Evolutionary conservation across 2,113 vertebrate species (phyloP).

Genomic region (Cebidichthys violaceus): DNA sequence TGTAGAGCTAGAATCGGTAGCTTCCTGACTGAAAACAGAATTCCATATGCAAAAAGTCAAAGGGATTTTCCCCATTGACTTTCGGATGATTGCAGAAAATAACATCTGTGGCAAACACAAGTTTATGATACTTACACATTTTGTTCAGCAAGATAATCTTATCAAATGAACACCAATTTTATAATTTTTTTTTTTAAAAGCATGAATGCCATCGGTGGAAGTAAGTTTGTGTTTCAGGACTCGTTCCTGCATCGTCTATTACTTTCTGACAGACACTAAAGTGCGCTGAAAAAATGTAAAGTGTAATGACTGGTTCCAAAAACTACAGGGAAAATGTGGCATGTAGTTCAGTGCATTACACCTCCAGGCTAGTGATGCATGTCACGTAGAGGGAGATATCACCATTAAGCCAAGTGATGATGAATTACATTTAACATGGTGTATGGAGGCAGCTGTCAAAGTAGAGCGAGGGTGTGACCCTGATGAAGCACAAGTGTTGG

Average conservation of each 20-base stretch:
- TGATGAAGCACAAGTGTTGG: neutral
- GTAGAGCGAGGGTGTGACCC: neutral
- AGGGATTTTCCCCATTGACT: neutral
- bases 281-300: neutral
- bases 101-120: too few relatives aligned
- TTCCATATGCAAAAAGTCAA: neutral
- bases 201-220: neutral
- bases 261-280: neutral
- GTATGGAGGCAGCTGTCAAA: constrained; percentile 4
- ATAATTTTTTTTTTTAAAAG: too few relatives aligned
- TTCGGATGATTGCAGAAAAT: neutral
- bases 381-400: neutral
- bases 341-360: neutral
- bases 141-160: too few relatives aligned
- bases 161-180: too few relatives aligned
- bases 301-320: neutral
- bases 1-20: neutral
- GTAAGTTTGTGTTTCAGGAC: neutral
- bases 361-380: neutral
- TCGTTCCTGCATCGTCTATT: neutral
- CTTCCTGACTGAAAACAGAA: neutral
- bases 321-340: neutral
- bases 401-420: neutral
- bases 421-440: constrained; percentile 22
- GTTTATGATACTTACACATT: too few relatives aligned